Conservation (phyloP, 1,140 invertebrate species). For the Pogonomyrmex californicus region DNA sequence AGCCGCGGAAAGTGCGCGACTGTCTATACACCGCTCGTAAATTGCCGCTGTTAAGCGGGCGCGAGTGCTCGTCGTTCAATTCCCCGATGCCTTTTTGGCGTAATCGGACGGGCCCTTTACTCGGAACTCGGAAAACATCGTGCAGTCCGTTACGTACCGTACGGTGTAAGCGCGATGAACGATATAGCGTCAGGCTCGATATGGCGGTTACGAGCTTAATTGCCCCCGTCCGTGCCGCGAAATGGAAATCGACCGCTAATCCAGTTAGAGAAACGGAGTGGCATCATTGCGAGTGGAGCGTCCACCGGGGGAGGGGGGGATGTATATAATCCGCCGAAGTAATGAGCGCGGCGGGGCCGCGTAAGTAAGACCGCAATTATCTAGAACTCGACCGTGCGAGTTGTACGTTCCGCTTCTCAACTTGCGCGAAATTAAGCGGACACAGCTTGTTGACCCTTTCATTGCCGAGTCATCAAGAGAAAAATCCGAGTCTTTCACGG, state of each 20-base stretch:
- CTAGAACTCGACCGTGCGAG: conserved; percentile 41
- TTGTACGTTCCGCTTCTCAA: conserved; percentile 48
- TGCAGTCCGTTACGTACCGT: background rate
- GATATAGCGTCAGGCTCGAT: conserved; percentile 49
- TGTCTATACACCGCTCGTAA: conserved; percentile 44
- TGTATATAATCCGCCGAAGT: conserved; percentile 33
- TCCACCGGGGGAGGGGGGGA: conserved; percentile 21
- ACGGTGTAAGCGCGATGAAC: background rate
- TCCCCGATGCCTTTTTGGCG: conserved; percentile 73
- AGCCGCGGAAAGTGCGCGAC: conserved; percentile 59
- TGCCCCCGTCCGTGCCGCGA: conserved; percentile 52
- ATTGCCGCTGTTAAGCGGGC: conserved; percentile 72
- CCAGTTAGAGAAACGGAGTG: conserved; percentile 59
- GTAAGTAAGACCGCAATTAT: conserved; percentile 64
- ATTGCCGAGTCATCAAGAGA: conserved; percentile 2
- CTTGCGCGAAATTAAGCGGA: conserved; percentile 61
- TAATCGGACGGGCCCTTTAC: conserved; percentile 58
- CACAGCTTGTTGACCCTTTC: conserved; percentile 28
- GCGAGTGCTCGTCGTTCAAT: conserved; percentile 75
- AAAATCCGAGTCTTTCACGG: background rate
- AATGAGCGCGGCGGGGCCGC: conserved; percentile 45
- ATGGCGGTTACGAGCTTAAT: conserved; percentile 43
- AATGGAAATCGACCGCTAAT: conserved; percentile 68
- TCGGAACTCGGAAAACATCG: conserved; percentile 35
- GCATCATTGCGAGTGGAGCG: conserved; percentile 32